Evolutionary conservation across 2,888 invertebrate genomes (phyloP), one percentile per base, ranked within the genome.

Genomic region (Plebejus melissa): DNA sequence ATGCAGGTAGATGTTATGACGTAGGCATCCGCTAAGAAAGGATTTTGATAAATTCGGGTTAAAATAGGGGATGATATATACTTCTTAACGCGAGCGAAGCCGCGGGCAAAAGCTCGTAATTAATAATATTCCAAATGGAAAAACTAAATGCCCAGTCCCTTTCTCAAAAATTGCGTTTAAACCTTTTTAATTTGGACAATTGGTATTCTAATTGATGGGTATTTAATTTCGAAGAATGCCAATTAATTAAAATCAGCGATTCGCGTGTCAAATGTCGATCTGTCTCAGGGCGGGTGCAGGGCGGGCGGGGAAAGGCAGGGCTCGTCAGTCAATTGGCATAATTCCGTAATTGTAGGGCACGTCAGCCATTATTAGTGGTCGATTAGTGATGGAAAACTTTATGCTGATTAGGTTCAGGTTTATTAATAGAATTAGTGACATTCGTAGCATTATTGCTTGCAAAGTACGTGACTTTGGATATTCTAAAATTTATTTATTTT

Each of bases 231-330:
- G 5, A 65, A 32, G 65, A 65, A 65, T 65, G 32, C 16, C 32
- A 65, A 65, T 65, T 36, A 65, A 65, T 60, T 28, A 60, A 60
- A 60, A 60, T 65, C 65, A 65, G 65, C 65, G 13, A 5, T 13
- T 65, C 32, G 65, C 65, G 32, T 65, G 65, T 65, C 65, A 32
- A 36, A 36, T 65, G 65, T 32, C 60, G 60, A 60, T 60, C 60
- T 28, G 4, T 60, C 7, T 22, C 58, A 58, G 58, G 22, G 58
- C 28, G 9, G 28, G 28, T 9, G 22, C 7, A 46, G 9, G 60
- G 60, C 11, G 60, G 60, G 28, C 28, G 28, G 54, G 50, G 50
- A 2, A 0, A 28, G 60, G 22, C 58, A 22, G 58, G 58, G 28
- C 28, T 60, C 22, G 60, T 28, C 11, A 28, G 60, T 28, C 60